These are phyloP conservation scores for Lophura nycthemera DNA, from an alignment of 2,113 vertebrate species.

Conservation along the genomic window DNA sequence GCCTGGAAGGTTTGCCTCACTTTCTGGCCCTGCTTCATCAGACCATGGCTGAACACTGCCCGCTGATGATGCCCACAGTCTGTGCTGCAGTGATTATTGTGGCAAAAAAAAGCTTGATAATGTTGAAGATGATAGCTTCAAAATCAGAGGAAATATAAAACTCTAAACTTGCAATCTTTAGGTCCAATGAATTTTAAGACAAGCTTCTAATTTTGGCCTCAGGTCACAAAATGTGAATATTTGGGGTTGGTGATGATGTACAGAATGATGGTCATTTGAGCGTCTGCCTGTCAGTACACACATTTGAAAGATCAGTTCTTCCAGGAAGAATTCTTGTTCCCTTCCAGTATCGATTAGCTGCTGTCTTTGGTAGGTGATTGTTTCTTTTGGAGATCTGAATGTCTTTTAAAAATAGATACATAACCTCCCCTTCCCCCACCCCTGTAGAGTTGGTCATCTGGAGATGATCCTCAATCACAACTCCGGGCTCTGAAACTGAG, in stretches of 20 bases:
- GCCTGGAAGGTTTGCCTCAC: background rate
- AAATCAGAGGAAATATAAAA: background rate
- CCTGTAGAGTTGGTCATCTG: background rate
- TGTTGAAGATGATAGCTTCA: background rate
- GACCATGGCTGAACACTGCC: background rate
- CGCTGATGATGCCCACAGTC: background rate
- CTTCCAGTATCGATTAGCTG: constrained; percentile 11
- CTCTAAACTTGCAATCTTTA: background rate
- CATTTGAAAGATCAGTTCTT: background rate
- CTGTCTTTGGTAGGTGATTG: constrained; percentile 8
- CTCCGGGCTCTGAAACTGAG: background rate
- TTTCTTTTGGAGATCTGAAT: constrained; percentile 40
- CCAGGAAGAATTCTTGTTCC: constrained; percentile 2
- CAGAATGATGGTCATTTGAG: background rate
- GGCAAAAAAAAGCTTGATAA: background rate
- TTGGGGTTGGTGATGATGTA: background rate
- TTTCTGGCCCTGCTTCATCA: background rate
- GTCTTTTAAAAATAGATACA: constrained; percentile 12
- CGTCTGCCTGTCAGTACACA: background rate
- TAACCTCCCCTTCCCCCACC: background rate
- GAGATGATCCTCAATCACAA: background rate
- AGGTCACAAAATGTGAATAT: background rate
- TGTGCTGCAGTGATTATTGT: background rate
- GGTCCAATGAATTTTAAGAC: background rate
- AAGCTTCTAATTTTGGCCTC: background rate